phyloP scores from a whole-genome alignment of 1,140 invertebrate species.

The Apis dorsata region DNA sequence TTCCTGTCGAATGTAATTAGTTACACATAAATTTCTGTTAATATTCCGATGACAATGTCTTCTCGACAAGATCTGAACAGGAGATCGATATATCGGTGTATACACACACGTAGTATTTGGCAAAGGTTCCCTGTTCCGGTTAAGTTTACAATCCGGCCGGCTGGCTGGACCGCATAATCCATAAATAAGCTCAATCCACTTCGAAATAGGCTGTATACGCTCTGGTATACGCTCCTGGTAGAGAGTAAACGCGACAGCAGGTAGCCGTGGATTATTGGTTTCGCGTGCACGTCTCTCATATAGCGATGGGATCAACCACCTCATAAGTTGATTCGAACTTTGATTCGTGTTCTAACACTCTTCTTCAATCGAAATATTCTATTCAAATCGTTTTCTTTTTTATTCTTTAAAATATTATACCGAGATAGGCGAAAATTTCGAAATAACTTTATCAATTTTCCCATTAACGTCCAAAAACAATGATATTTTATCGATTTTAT shows the following conservation, averaged over 20 bases:
- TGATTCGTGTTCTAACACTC: too few relatives aligned
- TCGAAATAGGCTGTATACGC: slow-evolving; percentile 8
- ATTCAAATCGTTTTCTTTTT: too few relatives aligned
- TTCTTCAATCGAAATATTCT: too few relatives aligned
- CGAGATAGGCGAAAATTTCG: too few relatives aligned
- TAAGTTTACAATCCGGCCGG: slow-evolving; percentile 34
- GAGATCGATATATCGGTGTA: slow-evolving; percentile 35
- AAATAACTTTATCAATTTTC: too few relatives aligned
- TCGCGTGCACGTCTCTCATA: not conserved
- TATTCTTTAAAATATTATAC: too few relatives aligned
- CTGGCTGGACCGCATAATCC: slow-evolving; percentile 71
- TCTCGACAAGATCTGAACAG: not conserved
- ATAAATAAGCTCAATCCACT: slow-evolving; percentile 69
- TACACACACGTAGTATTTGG: slow-evolving; percentile 50
- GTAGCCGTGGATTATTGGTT: slow-evolving; percentile 27
- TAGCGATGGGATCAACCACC: not conserved
- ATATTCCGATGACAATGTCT: not conserved
- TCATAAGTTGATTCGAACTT: too few relatives aligned
- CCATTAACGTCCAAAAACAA: too few relatives aligned
- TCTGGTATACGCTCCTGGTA: not conserved
- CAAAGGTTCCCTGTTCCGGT: slow-evolving; percentile 26
- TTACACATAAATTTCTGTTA: not conserved
- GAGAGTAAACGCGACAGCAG: slow-evolving; percentile 17
- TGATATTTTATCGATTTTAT: too few relatives aligned
- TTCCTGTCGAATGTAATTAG: not conserved